Evolutionary conservation across 1,140 invertebrate genomes (phyloP).

Genomic region (Drosophila sulfurigaster): DNA sequence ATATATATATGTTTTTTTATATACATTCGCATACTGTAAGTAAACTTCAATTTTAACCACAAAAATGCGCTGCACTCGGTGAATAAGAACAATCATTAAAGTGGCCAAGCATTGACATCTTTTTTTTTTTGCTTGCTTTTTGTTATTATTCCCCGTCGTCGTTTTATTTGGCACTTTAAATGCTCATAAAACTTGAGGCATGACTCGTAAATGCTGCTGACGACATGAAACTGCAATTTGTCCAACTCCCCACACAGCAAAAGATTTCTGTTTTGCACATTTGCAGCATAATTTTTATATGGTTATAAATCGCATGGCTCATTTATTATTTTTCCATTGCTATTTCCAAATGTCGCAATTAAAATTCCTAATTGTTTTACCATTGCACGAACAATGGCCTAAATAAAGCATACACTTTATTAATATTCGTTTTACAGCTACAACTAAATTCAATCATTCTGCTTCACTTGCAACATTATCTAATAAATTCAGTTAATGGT

Average conservation of each 20-base stretch:
- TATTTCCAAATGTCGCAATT: background rate
- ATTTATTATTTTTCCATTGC: background rate
- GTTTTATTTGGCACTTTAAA: slow-evolving; percentile 64
- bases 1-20: background rate
- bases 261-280: slow-evolving; percentile 43
- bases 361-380: background rate
- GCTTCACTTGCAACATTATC: background rate
- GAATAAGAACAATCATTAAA: slow-evolving; percentile 16
- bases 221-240: slow-evolving; percentile 71
- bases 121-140: slow-evolving; percentile 25
- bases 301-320: slow-evolving; percentile 6
- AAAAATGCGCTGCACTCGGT: slow-evolving; percentile 6
- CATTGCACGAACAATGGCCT: background rate
- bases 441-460: background rate
- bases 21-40: background rate
- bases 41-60: slow-evolving; percentile 27
- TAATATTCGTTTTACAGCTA: background rate
- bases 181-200: slow-evolving; percentile 61
- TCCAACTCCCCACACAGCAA: slow-evolving; percentile 35
- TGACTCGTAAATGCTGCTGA: slow-evolving; percentile 48
- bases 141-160: slow-evolving; percentile 23
- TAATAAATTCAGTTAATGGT: slow-evolving; percentile 2
- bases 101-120: slow-evolving; percentile 47
- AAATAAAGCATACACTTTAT: background rate
- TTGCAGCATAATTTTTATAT: slow-evolving; percentile 29